Evolutionary conservation across 2,888 invertebrate species (phyloP).

Genomic region (Acleris laterana): DNA sequence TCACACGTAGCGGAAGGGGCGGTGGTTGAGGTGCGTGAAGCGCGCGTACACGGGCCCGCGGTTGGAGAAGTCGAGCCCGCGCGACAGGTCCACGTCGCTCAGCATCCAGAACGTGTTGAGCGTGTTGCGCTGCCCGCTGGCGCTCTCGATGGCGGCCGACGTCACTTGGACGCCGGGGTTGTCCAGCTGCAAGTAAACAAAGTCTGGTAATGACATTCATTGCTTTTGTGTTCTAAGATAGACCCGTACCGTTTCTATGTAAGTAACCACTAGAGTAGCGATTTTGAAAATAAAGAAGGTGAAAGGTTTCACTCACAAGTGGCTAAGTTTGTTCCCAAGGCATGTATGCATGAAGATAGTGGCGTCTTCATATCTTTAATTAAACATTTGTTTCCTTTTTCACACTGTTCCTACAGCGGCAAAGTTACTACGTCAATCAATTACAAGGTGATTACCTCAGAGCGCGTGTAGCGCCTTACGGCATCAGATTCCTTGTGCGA

Average conservation of each 20-base stretch:
- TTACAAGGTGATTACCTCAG: constrained; percentile 57
- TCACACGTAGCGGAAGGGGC: constrained; percentile 87
- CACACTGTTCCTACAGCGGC: not conserved
- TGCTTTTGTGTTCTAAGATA: too few relatives aligned
- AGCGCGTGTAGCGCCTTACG: constrained; percentile 68
- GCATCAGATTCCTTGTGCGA: constrained; percentile 85
- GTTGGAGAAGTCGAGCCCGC: constrained; percentile 90
- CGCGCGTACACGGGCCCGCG: constrained; percentile 88
- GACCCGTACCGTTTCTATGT: too few relatives aligned
- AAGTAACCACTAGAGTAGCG: too few relatives aligned
- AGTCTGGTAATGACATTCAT: too few relatives aligned
- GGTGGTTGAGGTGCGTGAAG: constrained; percentile 91
- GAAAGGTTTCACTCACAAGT: too few relatives aligned
- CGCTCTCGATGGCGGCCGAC: constrained; percentile 74
- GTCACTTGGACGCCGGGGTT: constrained; percentile 85
- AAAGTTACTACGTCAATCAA: not conserved
- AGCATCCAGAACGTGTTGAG: constrained; percentile 91
- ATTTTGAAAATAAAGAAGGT: too few relatives aligned
- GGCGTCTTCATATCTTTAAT: too few relatives aligned
- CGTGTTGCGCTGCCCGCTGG: constrained; percentile 79
- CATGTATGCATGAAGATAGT: too few relatives aligned
- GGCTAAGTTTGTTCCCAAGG: too few relatives aligned
- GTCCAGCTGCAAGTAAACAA: constrained; percentile 73
- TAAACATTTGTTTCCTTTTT: not conserved
- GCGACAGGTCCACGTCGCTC: constrained; percentile 91